phyloP scores from a whole-genome alignment of 2,888 invertebrate species.

The Philopedon plagiatum region DNA sequence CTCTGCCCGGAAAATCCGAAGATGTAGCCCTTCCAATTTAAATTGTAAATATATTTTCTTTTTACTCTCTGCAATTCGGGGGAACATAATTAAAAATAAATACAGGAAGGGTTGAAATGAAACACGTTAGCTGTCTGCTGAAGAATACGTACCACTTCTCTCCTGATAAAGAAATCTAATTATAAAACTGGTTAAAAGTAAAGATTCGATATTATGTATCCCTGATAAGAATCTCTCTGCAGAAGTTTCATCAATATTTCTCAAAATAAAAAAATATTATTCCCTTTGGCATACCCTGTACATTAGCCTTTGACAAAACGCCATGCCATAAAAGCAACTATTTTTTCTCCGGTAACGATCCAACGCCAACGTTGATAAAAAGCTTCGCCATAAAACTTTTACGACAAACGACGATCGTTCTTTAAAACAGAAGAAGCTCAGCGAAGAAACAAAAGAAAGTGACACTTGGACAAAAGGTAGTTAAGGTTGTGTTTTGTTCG shows the following conservation, averaged over 20 bases:
- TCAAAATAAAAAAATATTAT: too few species aligned
- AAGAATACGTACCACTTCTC: too few species aligned
- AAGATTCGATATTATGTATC: too few species aligned
- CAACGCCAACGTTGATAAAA: slow-evolving; percentile 57
- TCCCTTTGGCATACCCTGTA: too few species aligned
- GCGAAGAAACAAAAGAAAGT: slow-evolving; percentile 67
- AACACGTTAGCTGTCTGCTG: neutral
- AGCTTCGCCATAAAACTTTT: slow-evolving; percentile 65
- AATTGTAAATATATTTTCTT: slow-evolving; percentile 43
- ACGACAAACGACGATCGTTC: slow-evolving; percentile 57
- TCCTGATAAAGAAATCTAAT: too few species aligned
- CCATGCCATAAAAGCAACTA: neutral
- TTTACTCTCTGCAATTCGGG: slow-evolving; percentile 23
- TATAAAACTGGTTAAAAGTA: too few species aligned
- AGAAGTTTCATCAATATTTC: too few species aligned
- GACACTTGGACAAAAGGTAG: slow-evolving; percentile 70
- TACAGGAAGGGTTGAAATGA: slow-evolving; percentile 18
- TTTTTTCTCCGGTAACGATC: slow-evolving; percentile 1
- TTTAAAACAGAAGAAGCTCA: slow-evolving; percentile 54
- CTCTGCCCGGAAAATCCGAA: slow-evolving; percentile 14
- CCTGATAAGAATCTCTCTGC: too few species aligned
- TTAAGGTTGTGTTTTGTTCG: slow-evolving; percentile 69
- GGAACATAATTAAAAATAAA: slow-evolving; percentile 37
- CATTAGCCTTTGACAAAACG: too few species aligned
- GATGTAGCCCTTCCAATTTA: slow-evolving; percentile 37